Conservation (phyloP, 2,888 invertebrate genomes). For the Nudaria mundana region DNA sequence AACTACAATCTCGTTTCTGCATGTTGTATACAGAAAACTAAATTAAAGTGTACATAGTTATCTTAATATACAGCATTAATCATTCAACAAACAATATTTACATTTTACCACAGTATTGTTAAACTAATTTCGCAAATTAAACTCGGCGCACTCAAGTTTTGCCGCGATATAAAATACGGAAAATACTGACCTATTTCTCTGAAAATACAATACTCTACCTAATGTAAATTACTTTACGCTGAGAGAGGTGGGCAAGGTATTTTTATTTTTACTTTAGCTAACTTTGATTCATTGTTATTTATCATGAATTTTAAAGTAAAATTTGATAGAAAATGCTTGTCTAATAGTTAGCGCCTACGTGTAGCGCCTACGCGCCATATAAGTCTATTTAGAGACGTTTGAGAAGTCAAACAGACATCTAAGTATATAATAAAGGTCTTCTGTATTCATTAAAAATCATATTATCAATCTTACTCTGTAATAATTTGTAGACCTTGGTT, state of each 20-base stretch:
- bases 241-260: slow-evolving; percentile 15
- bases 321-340: not conserved
- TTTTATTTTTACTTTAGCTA: slow-evolving; percentile 15
- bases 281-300: not conserved
- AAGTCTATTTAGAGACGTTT: too few species aligned
- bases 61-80: not conserved
- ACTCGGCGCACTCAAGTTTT: slow-evolving; percentile 29
- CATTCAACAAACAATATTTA: not conserved
- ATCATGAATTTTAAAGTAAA: not conserved
- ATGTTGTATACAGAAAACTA: not conserved
- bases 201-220: slow-evolving; percentile 48
- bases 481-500: too few species aligned
- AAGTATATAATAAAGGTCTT: too few species aligned
- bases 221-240: slow-evolving; percentile 53
- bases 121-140: slow-evolving; percentile 38
- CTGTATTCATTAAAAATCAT: too few species aligned
- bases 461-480: too few species aligned
- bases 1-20: too few species aligned
- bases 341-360: too few species aligned
- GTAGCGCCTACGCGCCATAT: too few species aligned
- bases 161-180: slow-evolving; percentile 26
- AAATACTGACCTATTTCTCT: slow-evolving; percentile 51
- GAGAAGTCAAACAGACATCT: too few species aligned
- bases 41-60: not conserved
- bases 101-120: slow-evolving; percentile 1